Conservation (phyloP, 1,140 invertebrate genomes). For the Paraescarpia echinospica region DNA sequence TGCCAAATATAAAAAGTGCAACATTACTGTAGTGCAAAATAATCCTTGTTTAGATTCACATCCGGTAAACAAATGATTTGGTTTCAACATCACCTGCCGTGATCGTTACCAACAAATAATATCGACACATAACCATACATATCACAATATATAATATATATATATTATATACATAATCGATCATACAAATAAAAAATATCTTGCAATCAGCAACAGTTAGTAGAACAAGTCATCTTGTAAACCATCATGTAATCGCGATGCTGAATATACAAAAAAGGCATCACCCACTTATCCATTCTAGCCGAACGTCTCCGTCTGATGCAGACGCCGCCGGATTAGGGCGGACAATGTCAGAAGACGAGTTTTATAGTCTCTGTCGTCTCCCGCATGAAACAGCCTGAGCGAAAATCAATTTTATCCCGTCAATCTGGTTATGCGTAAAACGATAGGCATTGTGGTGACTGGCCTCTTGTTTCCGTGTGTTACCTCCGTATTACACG, state of each 20-base stretch:
- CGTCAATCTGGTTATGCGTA: neutral
- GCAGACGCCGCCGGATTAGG: neutral
- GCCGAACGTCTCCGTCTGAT: neutral
- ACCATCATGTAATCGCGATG: neutral
- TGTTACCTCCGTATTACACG: neutral
- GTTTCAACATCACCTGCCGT: neutral
- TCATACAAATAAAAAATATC: neutral
- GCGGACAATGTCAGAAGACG: neutral
- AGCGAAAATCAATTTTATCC: neutral
- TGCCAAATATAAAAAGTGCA: too few relatives aligned
- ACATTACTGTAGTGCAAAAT: too few relatives aligned
- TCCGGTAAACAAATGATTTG: neutral
- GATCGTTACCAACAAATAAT: neutral
- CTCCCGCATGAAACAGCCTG: neutral
- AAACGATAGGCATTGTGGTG: neutral
- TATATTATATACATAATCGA: neutral
- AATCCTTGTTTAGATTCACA: too few relatives aligned
- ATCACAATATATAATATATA: neutral
- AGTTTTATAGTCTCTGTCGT: neutral
- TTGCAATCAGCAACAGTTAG: too few relatives aligned
- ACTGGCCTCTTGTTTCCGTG: neutral
- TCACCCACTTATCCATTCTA: neutral
- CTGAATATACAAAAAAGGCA: neutral
- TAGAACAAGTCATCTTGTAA: neutral
- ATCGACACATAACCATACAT: neutral